Base-by-base conservation (phyloP, 2,888 invertebrate genomes). In the Phortica okadai region DNA sequence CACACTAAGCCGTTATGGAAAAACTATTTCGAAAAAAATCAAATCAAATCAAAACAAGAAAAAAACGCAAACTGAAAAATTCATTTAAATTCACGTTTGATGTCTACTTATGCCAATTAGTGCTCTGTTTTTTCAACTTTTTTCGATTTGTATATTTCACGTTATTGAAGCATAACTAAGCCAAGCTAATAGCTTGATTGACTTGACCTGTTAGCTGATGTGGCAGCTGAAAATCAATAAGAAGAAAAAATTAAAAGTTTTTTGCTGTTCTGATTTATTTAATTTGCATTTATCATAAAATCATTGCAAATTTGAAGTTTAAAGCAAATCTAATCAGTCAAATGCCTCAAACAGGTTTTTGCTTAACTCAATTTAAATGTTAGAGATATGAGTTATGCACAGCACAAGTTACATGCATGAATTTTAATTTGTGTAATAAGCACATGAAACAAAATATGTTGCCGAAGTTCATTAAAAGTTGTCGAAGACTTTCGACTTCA, bases 121-220 rank as follows among this genome's bases (percentile, higher is more conserved):
- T 41, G 64, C 41, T 25, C 21, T 8, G 10, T 50, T 50, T 50
- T 50, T 50, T 45, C 45, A 45, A 45, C 10, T 45, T 50, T 50
- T 50, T 16, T 6, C 6, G 54, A 14, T 54, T 54, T 54, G 54
- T 54, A 16, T 2, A 33, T 33, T 33, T 33, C 25, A 1, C 21
- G 59, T 25, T 59, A 59, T 59, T 59, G 59, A 25, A 59, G 59
- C 33, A 33, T 64, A 21, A 14, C 41, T 64, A 64, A 67, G 50
- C 50, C 41, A 42, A 1, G 41, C 42, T 67, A 67, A 67, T 67
- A 67, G 67, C 67, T 67, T 67, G 67, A 67, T 44, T 42, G 67
- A 67, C 67, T 67, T 67, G 67, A 67, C 67, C 67, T 67, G 67
- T n/a, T 67, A 5, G 67, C 44, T 16, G 67, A 14, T 67, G n/a